Evolutionary conservation across 2,113 vertebrate genomes (phyloP).

Genomic region (Callaeas wilsoni): DNA sequence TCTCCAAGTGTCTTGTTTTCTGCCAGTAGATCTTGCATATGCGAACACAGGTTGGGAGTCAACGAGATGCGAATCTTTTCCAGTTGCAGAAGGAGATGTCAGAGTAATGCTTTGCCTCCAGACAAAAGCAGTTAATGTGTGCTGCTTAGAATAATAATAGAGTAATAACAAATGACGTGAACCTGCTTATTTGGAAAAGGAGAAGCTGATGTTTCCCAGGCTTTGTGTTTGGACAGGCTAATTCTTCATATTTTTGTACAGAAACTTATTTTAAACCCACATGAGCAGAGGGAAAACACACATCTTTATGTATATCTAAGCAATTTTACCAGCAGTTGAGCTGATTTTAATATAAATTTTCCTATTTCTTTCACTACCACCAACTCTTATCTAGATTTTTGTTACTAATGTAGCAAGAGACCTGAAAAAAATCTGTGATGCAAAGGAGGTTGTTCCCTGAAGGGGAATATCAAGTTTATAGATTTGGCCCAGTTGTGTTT

Average conservation of each 20-base stretch:
- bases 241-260: background rate
- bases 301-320: background rate
- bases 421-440: background rate
- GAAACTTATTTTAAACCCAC: background rate
- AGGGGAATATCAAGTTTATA: background rate
- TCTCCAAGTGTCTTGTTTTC: background rate
- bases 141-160: background rate
- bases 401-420: background rate
- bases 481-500: background rate
- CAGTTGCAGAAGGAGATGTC: background rate
- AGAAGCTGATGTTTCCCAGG: slow-evolving; percentile 21
- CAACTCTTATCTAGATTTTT: background rate
- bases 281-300: background rate
- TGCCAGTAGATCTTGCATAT: background rate
- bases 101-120: background rate
- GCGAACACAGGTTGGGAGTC: background rate
- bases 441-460: background rate
- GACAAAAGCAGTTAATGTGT: background rate
- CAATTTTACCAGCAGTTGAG: background rate
- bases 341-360: background rate
- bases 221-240: slow-evolving; percentile 11
- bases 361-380: background rate
- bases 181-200: background rate
- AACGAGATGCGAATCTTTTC: background rate
- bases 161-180: background rate